Conservation (phyloP, 2,888 invertebrate genomes). For the Lepidocyrtoides sp. region DNA sequence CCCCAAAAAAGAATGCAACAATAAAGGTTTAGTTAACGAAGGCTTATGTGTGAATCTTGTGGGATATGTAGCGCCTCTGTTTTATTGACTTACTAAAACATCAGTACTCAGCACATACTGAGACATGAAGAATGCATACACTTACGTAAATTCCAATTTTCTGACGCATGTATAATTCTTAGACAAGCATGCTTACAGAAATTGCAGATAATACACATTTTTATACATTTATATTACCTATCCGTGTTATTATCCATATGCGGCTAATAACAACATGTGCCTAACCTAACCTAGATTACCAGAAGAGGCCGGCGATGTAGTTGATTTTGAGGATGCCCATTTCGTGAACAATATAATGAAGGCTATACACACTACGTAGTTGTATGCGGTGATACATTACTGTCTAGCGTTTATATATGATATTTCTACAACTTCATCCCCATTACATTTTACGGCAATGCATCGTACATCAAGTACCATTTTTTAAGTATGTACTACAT, state of each 20-base stretch:
- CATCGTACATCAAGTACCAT: slow-evolving; percentile 64
- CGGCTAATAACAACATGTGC: too few species aligned
- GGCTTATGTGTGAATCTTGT: neutral
- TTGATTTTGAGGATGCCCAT: too few species aligned
- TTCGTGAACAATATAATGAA: too few species aligned
- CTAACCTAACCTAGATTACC: too few species aligned
- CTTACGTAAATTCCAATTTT: slow-evolving; percentile 33
- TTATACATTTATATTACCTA: too few species aligned
- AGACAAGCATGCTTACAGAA: neutral
- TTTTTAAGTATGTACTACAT: slow-evolving; percentile 63
- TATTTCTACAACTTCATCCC: neutral
- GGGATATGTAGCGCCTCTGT: neutral
- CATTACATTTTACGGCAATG: too few species aligned
- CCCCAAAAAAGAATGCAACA: neutral
- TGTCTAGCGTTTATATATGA: neutral
- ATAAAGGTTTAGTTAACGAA: neutral
- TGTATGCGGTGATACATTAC: neutral
- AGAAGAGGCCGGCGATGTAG: too few species aligned
- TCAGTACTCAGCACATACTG: neutral
- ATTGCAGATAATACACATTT: too few species aligned
- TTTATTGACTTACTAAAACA: neutral
- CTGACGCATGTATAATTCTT: neutral
- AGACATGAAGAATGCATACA: neutral
- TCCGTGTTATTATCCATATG: too few species aligned
- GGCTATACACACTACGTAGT: too few species aligned